Evolutionary conservation across 2,113 vertebrate genomes (phyloP).

Genomic region (Eudyptes chrysolophus): DNA sequence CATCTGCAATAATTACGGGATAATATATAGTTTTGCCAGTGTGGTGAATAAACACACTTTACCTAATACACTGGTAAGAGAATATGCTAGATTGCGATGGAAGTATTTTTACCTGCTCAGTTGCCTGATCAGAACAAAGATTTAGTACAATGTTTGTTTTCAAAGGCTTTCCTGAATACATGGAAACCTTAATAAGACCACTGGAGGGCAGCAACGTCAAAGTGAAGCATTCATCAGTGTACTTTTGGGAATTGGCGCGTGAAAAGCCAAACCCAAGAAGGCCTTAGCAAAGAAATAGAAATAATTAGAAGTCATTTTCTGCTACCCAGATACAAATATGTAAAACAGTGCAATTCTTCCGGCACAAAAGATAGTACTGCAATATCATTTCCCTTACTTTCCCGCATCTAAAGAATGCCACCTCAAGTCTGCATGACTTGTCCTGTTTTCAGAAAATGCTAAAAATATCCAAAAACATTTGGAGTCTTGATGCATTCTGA

Average conservation of each 20-base stretch:
- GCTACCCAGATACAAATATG: not conserved
- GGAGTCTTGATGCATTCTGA: not conserved
- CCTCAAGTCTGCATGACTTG: not conserved
- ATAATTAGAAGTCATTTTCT: not conserved
- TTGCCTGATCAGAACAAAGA: not conserved
- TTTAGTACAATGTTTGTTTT: not conserved
- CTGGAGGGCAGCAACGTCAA: slow-evolving; percentile 57
- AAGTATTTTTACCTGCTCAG: not conserved
- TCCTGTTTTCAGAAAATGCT: not conserved
- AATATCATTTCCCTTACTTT: not conserved
- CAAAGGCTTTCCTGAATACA: not conserved
- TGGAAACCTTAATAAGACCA: not conserved
- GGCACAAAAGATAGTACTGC: not conserved
- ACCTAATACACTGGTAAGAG: not conserved
- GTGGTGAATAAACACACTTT: not conserved
- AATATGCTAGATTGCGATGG: not conserved
- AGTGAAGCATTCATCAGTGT: not conserved
- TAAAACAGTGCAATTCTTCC: not conserved
- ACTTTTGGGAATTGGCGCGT: accelerated
- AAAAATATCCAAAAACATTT: not conserved
- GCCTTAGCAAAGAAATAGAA: not conserved
- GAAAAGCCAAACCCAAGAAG: not conserved
- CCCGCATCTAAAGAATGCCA: not conserved
- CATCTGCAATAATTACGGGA: not conserved
- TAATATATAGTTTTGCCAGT: not conserved